phyloP scores from a whole-genome alignment of 2,113 vertebrate species.

The Silurus meridionalis region DNA sequence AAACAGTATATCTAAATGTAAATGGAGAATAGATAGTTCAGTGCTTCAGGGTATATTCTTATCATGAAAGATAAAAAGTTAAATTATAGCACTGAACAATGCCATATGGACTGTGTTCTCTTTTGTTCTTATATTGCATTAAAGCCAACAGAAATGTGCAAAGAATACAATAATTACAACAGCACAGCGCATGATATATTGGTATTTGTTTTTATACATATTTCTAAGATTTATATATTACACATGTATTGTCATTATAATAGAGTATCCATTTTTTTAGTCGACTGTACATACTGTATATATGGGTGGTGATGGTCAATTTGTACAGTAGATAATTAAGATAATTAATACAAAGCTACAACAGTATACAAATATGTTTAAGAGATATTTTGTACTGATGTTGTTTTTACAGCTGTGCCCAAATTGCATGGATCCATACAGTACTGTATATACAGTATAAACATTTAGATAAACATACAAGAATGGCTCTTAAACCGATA shows the following conservation, averaged over 20 bases:
- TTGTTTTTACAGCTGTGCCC: neutral
- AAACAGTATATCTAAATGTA: neutral
- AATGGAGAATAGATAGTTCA: neutral
- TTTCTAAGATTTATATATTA: neutral
- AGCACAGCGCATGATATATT: conserved; percentile 10
- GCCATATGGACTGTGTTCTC: neutral
- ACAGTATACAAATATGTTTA: too few relatives aligned
- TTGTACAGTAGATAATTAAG: too few relatives aligned
- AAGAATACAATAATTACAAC: conserved; percentile 33
- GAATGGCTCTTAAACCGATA: too few relatives aligned
- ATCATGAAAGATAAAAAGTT: neutral
- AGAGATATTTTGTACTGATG: too few relatives aligned
- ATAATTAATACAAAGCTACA: too few relatives aligned
- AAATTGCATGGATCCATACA: too few relatives aligned
- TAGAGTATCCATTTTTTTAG: too few relatives aligned
- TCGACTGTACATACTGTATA: too few relatives aligned
- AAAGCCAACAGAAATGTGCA: neutral
- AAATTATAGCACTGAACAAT: neutral
- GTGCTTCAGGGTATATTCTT: neutral
- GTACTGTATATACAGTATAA: too few relatives aligned
- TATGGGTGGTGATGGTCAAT: too few relatives aligned
- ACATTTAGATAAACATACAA: too few relatives aligned
- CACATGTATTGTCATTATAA: too few relatives aligned
- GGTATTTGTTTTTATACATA: conserved; percentile 34
- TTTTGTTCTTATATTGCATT: conserved; percentile 21